Base-by-base conservation (phyloP, 2,797 vertebrate species). In the Calcarius lapponicus region DNA sequence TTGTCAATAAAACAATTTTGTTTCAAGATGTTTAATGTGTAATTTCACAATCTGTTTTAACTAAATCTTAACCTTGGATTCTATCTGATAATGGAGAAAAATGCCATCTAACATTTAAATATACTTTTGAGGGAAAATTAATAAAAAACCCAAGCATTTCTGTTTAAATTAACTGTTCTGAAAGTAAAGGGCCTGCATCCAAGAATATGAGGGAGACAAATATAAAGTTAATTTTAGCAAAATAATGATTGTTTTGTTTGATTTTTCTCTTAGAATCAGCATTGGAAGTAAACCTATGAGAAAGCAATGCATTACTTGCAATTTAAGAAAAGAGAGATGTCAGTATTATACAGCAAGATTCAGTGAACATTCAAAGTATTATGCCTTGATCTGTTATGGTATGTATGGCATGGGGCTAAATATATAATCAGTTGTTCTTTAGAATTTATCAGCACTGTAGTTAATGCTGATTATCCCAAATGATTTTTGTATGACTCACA, bases 311-410 rank as follows among this genome's bases (percentile, higher is more conserved):
- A 97, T 98, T 92, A 98, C 98, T 95, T 98, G 98, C 94, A 97
- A 98, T 97, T 96, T 98, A 95, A 98, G 98, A 86, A 98, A 97
- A 97, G 97, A 98, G 93, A 98, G 98, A 95, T 98, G 98, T 93
- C 98, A 98, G 61, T 98, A 98, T 97, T 98, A 98, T 80, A 97
- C 96, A 95, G 98, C 98, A 91, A 98, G 96, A 91, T 98, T 98
- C 95, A 98, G 98, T 66, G 93, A 97, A 92, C 96, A 32, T 61
- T 98, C 98, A 57, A 98, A 98, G 79, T 98, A 98, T 94, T 98
- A 98, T 66, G 96, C 98, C 42, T 96, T 98, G 48, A 56, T 98
- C 88, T 98, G 98, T 96, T 98, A 98, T 3, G 98, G 98, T 98
- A 98, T 36, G 98, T 98, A 93, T 92, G 8, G 50, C 53, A 54